Percentiles rank a stretch among this genome's conserved stretches.
Evolutionary conservation across 2,797 vertebrate genomes (phyloP).

Genomic region (Margarornis squamiger): DNA sequence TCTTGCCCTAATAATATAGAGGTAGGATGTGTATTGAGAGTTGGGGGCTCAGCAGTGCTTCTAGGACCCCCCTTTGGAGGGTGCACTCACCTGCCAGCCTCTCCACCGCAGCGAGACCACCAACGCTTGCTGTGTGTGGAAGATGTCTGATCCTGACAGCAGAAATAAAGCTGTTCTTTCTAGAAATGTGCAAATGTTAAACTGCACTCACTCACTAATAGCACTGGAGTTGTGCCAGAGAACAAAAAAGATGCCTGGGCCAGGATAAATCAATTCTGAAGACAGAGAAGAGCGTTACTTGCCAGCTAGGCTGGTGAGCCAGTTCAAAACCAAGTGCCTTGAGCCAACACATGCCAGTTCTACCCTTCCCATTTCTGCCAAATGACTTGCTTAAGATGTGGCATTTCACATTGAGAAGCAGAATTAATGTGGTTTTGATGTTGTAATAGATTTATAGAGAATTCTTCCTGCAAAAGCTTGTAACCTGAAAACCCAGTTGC

Average conservation of each 20-base stretch:
- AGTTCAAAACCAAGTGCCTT: neutral
- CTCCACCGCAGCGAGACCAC: neutral
- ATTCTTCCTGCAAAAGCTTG: neutral
- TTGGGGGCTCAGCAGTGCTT: neutral
- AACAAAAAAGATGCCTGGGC: neutral
- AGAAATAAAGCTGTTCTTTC: conserved; percentile 2
- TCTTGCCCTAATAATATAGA: neutral
- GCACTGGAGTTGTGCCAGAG: neutral
- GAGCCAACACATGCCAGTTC: neutral
- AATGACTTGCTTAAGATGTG: conserved; percentile 21
- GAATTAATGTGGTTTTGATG: neutral
- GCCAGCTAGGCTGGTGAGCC: neutral
- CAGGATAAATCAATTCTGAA: conserved; percentile 15
- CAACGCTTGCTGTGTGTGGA: neutral
- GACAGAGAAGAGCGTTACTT: neutral
- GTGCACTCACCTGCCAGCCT: neutral
- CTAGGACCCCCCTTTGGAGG: accelerated
- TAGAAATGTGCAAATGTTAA: neutral
- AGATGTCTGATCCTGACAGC: neutral
- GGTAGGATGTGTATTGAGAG: neutral
- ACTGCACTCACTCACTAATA: accelerated
- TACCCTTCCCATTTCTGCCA: neutral
- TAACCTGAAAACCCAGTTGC: neutral
- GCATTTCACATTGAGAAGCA: neutral
- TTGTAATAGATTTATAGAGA: neutral